A percentile compares a stretch with the other conserved stretches of the same genome.
These are phyloP conservation scores for Varroa destructor DNA, from an alignment of 1,140 invertebrate genomes.

Conservation along the genomic window DNA sequence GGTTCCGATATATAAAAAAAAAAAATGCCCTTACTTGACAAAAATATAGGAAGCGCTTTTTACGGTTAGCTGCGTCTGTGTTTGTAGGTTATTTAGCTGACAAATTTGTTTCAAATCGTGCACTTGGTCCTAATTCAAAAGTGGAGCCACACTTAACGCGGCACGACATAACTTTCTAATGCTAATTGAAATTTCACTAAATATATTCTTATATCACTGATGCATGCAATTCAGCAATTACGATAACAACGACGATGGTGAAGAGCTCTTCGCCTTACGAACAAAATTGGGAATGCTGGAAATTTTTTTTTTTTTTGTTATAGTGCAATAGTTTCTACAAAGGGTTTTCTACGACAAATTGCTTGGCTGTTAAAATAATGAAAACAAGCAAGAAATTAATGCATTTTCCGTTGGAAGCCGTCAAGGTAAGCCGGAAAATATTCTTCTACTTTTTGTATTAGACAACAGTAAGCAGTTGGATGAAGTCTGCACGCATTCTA, in stretches of 20 bases:
- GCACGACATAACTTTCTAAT: not conserved
- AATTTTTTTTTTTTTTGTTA: no score
- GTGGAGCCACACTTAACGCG: not conserved
- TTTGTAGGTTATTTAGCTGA: not conserved
- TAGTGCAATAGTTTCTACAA: not conserved
- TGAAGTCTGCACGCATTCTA: no score
- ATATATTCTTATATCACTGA: not conserved
- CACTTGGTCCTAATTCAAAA: not conserved
- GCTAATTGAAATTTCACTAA: not conserved
- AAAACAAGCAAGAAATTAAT: not conserved
- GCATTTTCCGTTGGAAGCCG: not conserved
- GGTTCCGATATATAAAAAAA: not conserved
- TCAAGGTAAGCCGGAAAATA: no score
- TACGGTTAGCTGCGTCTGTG: no score
- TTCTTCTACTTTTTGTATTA: no score
- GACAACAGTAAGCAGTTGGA: no score
- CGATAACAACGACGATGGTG: slow-evolving; percentile 2
- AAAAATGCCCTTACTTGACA: not conserved
- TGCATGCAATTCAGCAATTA: not conserved
- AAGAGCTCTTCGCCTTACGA: not conserved
- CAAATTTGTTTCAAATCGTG: not conserved
- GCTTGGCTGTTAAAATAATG: not conserved
- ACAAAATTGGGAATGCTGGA: no score
- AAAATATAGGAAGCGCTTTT: not conserved
- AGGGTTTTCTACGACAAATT: not conserved